Evolutionary conservation across 2,888 invertebrate species (phyloP).

Genomic region (Pherbina coryleti): DNA sequence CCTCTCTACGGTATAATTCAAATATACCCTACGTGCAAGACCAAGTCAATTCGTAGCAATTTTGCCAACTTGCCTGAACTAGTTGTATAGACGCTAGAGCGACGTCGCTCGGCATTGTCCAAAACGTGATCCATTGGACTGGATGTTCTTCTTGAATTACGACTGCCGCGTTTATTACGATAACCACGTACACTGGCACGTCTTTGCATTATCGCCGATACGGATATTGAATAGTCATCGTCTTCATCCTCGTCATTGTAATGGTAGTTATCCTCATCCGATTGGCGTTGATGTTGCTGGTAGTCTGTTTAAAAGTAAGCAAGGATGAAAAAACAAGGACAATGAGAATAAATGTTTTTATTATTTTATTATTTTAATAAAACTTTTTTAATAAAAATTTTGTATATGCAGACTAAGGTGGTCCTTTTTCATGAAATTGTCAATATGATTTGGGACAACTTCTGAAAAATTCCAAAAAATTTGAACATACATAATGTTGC

Average conservation of each 20-base stretch:
- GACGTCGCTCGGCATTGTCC: constrained; percentile 70
- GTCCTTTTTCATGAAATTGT: no score
- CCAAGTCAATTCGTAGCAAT: not conserved
- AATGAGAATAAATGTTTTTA: not conserved
- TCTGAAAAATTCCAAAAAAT: no score
- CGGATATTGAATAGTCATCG: constrained; percentile 88
- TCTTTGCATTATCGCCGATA: constrained; percentile 85
- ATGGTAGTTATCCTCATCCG: constrained; percentile 31
- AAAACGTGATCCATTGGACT: constrained; percentile 71
- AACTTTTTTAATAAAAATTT: no score
- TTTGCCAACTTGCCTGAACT: constrained; percentile 86
- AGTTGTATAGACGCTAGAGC: constrained; percentile 84
- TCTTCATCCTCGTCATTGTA: constrained; percentile 72
- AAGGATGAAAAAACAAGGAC: not conserved
- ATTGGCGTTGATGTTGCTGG: not conserved
- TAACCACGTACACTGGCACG: constrained; percentile 81
- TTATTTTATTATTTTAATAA: no score
- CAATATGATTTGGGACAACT: no score
- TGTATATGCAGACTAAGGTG: no score
- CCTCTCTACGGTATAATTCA: not conserved
- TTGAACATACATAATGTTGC: no score
- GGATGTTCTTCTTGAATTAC: constrained; percentile 75
- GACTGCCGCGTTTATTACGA: constrained; percentile 74
- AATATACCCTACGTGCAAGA: not conserved
- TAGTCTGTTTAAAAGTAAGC: not conserved